Conservation (phyloP, 2,888 invertebrate species). For the Sarcophaga variegata region DNA sequence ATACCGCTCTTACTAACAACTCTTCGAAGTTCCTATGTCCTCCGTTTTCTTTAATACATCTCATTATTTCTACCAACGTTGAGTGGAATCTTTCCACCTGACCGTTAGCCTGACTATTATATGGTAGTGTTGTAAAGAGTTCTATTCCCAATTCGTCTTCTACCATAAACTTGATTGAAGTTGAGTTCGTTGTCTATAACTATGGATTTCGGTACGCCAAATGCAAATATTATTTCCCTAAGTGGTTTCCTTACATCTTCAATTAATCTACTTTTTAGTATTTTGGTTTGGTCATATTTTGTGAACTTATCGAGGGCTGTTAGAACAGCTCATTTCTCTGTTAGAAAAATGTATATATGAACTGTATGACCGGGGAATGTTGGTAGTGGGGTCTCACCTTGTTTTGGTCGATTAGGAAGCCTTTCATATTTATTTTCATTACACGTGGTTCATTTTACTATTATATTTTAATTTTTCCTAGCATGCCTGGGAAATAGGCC, state of each 20-base stretch:
- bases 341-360: slow-evolving; percentile 19
- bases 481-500: slow-evolving; percentile 16
- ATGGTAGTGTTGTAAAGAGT: slow-evolving; percentile 59
- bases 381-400: too few species aligned
- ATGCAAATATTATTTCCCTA: slow-evolving; percentile 59
- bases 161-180: slow-evolving; percentile 62
- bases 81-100: too few species aligned
- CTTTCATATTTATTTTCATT: slow-evolving; percentile 6
- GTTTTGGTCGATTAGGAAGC: too few species aligned
- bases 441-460: slow-evolving; percentile 11
- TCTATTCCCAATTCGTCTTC: slow-evolving; percentile 62
- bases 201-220: slow-evolving; percentile 68
- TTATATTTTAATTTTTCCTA: not conserved
- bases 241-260: slow-evolving; percentile 64
- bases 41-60: not conserved
- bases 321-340: not conserved
- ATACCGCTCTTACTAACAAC: not conserved
- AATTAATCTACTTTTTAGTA: slow-evolving; percentile 52
- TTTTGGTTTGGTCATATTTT: slow-evolving; percentile 18
- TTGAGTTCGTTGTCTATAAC: slow-evolving; percentile 70
- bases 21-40: slow-evolving; percentile 4
- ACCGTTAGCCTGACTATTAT: slow-evolving; percentile 62
- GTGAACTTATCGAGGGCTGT: not conserved
- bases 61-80: too few species aligned
- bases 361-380: too few species aligned